Conservation (phyloP, 2,113 vertebrate genomes). For the Dicrurus megarhynchus region DNA sequence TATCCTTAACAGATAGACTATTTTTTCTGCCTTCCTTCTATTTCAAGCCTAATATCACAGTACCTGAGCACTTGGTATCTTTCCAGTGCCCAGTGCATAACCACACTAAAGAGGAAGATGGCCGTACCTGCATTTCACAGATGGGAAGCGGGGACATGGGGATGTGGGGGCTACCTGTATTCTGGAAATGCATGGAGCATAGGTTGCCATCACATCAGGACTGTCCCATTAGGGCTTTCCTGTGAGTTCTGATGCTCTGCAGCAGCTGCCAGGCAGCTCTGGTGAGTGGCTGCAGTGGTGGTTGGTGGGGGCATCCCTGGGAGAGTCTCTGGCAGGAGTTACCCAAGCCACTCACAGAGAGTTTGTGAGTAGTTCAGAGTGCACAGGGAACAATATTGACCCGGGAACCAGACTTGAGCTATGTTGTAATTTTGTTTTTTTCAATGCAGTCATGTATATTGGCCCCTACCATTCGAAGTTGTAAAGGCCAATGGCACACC, state of each 20-base stretch:
- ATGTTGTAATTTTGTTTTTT: background rate
- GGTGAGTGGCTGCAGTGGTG: background rate
- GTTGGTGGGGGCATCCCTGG: no score
- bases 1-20: background rate
- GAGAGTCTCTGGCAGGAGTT: background rate
- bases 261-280: background rate
- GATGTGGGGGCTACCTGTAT: background rate
- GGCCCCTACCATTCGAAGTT: background rate
- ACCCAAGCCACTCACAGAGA: background rate
- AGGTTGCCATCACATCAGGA: background rate
- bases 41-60: background rate
- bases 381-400: accelerated
- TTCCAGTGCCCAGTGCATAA: background rate
- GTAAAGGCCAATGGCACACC: background rate
- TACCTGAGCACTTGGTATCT: background rate
- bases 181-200: background rate
- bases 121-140: background rate
- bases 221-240: background rate
- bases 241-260: accelerated
- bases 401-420: background rate
- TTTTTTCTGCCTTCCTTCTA: background rate
- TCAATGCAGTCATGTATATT: accelerated
- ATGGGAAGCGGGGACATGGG: background rate
- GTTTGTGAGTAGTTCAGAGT: background rate
- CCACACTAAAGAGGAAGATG: background rate